These are phyloP conservation scores for Chanos chanos DNA, from an alignment of 2,797 vertebrate species.

Conservation along the genomic window DNA sequence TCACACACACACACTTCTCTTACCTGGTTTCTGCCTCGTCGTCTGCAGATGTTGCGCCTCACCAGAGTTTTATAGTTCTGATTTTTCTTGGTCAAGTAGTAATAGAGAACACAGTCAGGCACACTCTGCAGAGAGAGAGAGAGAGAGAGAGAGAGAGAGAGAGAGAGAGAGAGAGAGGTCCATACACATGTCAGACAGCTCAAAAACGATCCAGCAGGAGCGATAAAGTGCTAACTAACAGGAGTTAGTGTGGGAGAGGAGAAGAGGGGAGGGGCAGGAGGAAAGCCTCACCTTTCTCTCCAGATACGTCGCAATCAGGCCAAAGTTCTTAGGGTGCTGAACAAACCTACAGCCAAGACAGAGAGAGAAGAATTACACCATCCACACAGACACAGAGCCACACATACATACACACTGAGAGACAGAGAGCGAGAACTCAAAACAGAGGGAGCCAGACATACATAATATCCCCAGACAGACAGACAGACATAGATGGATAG, in stretches of 20 bases:
- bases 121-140: constrained; percentile 77
- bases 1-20: not conserved
- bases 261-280: constrained; percentile 7
- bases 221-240: no score
- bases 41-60: constrained; percentile 90
- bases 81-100: constrained; percentile 99
- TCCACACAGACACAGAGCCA: no score
- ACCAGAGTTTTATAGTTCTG: constrained; percentile 97
- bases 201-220: not conserved
- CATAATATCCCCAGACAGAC: no score
- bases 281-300: constrained; percentile 89
- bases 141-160: not conserved
- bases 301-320: constrained; percentile 93
- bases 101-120: constrained; percentile 94
- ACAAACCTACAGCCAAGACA: constrained; percentile 82
- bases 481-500: no score
- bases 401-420: no score
- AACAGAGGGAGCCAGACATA: no score
- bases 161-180: not conserved
- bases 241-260: not conserved
- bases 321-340: constrained; percentile 98
- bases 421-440: no score
- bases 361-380: not conserved
- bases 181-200: not conserved
- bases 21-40: constrained; percentile 94